Percentiles rank a stretch among this genome's conserved stretches.
These are phyloP conservation scores for Peromyscus leucopus DNA, from an alignment of 2,113 vertebrate genomes.

Conservation along the genomic window DNA sequence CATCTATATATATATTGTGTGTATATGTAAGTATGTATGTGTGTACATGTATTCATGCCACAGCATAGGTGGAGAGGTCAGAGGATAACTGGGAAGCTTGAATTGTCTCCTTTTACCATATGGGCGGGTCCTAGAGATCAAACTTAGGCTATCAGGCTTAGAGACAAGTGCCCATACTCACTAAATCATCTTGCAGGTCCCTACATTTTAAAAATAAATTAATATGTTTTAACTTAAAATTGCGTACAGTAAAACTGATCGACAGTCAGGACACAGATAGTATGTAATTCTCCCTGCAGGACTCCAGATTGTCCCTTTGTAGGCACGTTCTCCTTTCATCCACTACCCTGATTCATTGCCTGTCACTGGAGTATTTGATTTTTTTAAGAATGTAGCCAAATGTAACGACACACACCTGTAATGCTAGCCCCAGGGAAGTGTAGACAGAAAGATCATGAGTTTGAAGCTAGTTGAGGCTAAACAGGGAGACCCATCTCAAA, in stretches of 20 bases:
- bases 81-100: background rate
- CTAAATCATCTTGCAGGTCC: background rate
- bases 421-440: background rate
- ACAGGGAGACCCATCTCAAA: background rate
- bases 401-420: background rate
- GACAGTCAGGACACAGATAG: background rate
- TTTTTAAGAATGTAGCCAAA: constrained; percentile 16
- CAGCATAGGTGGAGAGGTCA: background rate
- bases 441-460: background rate
- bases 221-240: background rate
- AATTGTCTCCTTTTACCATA: background rate
- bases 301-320: background rate
- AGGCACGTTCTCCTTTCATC: background rate
- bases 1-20: background rate
- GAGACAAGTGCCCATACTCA: background rate
- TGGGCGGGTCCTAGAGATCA: background rate
- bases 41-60: background rate
- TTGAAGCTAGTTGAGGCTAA: background rate
- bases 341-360: background rate
- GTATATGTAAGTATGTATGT: too few relatives aligned
- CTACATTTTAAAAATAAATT: background rate
- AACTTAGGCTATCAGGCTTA: background rate
- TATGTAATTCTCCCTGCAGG: background rate
- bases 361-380: background rate
- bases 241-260: background rate